Evolutionary conservation across 2,113 vertebrate genomes (phyloP), one percentile per base, ranked within the genome.

Genomic region (Pardalotus punctatus): DNA sequence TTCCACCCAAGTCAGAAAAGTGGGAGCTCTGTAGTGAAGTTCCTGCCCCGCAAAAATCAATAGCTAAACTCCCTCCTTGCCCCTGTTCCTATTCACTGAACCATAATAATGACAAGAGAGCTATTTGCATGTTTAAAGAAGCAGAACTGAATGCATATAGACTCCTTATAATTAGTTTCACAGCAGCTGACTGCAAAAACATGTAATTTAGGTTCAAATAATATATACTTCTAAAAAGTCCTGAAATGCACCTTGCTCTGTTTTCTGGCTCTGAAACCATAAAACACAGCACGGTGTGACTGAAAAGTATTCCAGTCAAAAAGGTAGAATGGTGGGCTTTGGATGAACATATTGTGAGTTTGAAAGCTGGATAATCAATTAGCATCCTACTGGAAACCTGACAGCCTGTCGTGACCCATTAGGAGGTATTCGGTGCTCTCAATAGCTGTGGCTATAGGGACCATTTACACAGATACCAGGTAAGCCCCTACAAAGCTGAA

Each of bases 121-220:
- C 86, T 96, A 94, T 96, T 95, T 96, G 94, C 95, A 94, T 94
- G 86, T 93, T 96, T 95, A 95, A 94, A 96, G 80, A 95, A 95
- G 94, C 82, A 95, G 92, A 97, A 96, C 94, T 88, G 95, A 95
- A 95, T 71, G 65, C 53, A 76, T 64, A 92, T 29, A 85, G 73
- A 77, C 71, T 91, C 90, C 86, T 92, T 92, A 92, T 94, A 96
- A 96, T 94, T 95, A 96, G 61, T 84, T 96, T 95, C 77, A 61
- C 92, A 91, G 92, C 53, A 95, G 70, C 80, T 93, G 88, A 94
- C 83, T 88, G 42, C 70, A 94, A 93, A 96, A 92, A 4, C 86
- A 96, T 1, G 0, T 86, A 92, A 94, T 92, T 93, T 92, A 65
- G 36, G 64, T 86, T 84, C 85, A 90, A 93, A 93, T 97, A 93